Evolutionary conservation across 1,140 invertebrate genomes (phyloP).

Genomic region (Cryptotermes secundus): DNA sequence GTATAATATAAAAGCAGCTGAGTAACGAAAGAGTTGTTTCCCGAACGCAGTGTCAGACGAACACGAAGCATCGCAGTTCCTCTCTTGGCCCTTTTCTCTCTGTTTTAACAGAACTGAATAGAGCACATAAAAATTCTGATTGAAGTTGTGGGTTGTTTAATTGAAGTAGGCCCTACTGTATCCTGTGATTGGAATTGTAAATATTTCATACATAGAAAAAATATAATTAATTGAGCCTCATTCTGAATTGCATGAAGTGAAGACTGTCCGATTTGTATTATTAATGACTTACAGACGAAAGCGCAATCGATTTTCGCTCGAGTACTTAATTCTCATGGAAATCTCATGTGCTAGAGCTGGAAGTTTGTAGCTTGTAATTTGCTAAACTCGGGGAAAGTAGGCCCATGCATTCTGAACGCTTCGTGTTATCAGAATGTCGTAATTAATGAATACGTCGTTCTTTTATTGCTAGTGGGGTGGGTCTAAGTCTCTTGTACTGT

Average conservation of each 20-base stretch:
- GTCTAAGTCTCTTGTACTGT: too few relatives aligned
- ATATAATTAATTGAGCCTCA: constrained; percentile 4
- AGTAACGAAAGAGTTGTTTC: too few relatives aligned
- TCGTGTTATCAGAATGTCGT: too few relatives aligned
- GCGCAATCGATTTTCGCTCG: background rate
- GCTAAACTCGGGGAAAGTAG: background rate
- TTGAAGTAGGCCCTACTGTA: background rate
- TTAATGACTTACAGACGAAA: background rate
- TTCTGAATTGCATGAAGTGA: background rate
- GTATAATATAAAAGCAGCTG: too few relatives aligned
- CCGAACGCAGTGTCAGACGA: too few relatives aligned
- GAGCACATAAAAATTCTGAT: background rate
- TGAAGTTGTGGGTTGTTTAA: background rate
- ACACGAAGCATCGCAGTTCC: too few relatives aligned
- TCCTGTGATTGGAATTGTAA: background rate
- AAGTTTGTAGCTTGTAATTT: background rate
- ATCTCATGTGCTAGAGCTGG: background rate
- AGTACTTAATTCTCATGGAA: background rate
- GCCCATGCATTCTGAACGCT: too few relatives aligned
- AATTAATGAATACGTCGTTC: too few relatives aligned
- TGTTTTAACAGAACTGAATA: background rate
- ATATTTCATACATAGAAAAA: background rate
- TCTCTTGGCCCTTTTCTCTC: background rate
- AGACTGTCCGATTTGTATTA: constrained; percentile 8
- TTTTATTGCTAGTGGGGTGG: too few relatives aligned